Evolutionary conservation across 2,888 invertebrate species (phyloP).

Genomic region (Nephrocerus scutellatus): DNA sequence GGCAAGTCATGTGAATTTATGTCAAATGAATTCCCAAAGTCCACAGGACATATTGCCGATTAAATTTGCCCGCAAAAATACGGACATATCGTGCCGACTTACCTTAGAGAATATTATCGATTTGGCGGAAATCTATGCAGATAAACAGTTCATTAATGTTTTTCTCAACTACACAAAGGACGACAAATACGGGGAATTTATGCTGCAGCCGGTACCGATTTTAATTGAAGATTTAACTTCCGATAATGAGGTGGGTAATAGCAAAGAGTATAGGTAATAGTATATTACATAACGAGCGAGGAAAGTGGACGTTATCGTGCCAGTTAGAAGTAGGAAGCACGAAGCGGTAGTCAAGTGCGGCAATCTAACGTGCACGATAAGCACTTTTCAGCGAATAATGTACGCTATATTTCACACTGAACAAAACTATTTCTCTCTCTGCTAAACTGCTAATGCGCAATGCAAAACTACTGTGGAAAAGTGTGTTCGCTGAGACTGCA

Average conservation of each 20-base stretch:
- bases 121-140: slow-evolving; percentile 27
- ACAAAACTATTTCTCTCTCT: too few relatives aligned
- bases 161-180: slow-evolving; percentile 40
- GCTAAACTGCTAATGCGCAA: too few relatives aligned
- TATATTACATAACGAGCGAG: too few relatives aligned
- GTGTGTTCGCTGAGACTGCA: too few relatives aligned
- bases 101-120: slow-evolving; percentile 40
- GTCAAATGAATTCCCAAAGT: slow-evolving; percentile 23
- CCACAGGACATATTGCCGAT: slow-evolving; percentile 12
- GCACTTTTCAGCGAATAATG: too few relatives aligned
- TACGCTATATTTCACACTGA: too few relatives aligned
- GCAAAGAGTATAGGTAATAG: too few relatives aligned
- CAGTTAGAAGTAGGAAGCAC: too few relatives aligned
- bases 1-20: slow-evolving; percentile 35
- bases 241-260: slow-evolving; percentile 38
- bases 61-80: slow-evolving; percentile 20
- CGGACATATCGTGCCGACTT: slow-evolving; percentile 32
- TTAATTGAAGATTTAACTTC: slow-evolving; percentile 37
- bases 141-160: slow-evolving; percentile 36
- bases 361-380: too few relatives aligned
- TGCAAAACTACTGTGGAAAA: too few relatives aligned
- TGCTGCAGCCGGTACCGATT: slow-evolving; percentile 39
- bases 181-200: slow-evolving; percentile 14
- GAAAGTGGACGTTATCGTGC: too few relatives aligned
- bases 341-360: too few relatives aligned